These are phyloP conservation scores for Drosophila eugracilis DNA, from an alignment of 1,140 invertebrate genomes.

Conservation along the genomic window DNA sequence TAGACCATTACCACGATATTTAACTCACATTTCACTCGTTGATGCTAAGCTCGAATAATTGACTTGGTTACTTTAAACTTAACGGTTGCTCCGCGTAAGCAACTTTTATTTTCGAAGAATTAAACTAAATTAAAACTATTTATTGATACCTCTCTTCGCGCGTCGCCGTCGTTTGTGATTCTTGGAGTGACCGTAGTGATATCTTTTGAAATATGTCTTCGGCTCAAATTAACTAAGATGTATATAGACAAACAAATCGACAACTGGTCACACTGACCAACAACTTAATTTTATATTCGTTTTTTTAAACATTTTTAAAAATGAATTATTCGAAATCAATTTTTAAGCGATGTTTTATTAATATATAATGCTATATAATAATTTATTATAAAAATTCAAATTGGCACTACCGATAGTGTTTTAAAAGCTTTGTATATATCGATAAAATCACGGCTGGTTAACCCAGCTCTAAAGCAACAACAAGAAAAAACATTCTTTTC, in stretches of 20 bases:
- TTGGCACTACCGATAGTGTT: too few relatives aligned
- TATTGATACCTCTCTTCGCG: slow-evolving; percentile 39
- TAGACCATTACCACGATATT: neutral
- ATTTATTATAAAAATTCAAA: too few relatives aligned
- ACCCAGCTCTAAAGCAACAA: slow-evolving; percentile 1
- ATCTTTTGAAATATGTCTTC: neutral
- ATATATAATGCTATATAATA: too few relatives aligned
- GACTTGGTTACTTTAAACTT: slow-evolving; percentile 61
- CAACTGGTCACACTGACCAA: slow-evolving; percentile 1
- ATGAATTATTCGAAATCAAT: too few relatives aligned
- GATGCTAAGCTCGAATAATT: slow-evolving; percentile 41
- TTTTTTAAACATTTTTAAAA: neutral
- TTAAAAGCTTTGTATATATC: too few relatives aligned
- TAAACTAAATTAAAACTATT: slow-evolving; percentile 33
- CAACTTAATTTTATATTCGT: neutral
- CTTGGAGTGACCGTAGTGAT: slow-evolving; percentile 6
- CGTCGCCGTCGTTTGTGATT: slow-evolving; percentile 25
- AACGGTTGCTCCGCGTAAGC: slow-evolving; percentile 19
- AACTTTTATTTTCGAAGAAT: slow-evolving; percentile 17
- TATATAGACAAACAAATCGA: too few relatives aligned
- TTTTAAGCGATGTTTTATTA: too few relatives aligned
- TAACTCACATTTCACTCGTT: slow-evolving; percentile 52
- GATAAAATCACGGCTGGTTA: slow-evolving; percentile 4
- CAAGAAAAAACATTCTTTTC: slow-evolving; percentile 14
- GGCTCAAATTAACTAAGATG: neutral